phyloP scores from a whole-genome alignment of 2,888 invertebrate genomes.

The Caradrina clavipalpis region DNA sequence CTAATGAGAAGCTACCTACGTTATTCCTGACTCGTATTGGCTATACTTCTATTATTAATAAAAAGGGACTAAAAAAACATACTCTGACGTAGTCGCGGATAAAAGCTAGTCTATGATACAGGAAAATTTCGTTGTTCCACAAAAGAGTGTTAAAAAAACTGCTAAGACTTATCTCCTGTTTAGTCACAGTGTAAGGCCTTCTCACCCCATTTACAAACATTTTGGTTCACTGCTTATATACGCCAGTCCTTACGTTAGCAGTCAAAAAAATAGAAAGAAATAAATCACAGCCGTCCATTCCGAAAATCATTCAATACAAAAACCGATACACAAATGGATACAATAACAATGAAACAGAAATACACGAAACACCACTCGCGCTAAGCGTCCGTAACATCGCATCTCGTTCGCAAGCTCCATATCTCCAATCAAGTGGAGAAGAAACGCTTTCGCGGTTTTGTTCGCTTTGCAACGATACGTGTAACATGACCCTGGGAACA shows the following conservation, averaged over 20 bases:
- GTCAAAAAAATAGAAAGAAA: neutral
- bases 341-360: constrained; percentile 37
- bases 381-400: constrained; percentile 26
- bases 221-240: neutral
- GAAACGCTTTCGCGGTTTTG: constrained; percentile 42
- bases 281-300: neutral
- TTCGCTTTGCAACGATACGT: constrained; percentile 19
- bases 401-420: constrained; percentile 19
- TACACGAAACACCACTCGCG: constrained; percentile 35
- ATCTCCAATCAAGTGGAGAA: constrained; percentile 35
- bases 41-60: too few relatives aligned
- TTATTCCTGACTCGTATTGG: too few relatives aligned
- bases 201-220: too few relatives aligned
- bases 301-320: neutral
- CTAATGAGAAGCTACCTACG: too few relatives aligned
- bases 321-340: constrained; percentile 15
- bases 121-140: too few relatives aligned
- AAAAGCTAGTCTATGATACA: too few relatives aligned
- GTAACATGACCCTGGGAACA: constrained; percentile 51
- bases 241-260: neutral
- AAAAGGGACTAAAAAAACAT: too few relatives aligned
- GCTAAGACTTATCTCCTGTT: too few relatives aligned
- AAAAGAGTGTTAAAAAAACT: too few relatives aligned
- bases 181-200: too few relatives aligned
- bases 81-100: too few relatives aligned